Base-by-base conservation (phyloP, 2,113 vertebrate genomes). In the Planiliza haematocheilus region DNA sequence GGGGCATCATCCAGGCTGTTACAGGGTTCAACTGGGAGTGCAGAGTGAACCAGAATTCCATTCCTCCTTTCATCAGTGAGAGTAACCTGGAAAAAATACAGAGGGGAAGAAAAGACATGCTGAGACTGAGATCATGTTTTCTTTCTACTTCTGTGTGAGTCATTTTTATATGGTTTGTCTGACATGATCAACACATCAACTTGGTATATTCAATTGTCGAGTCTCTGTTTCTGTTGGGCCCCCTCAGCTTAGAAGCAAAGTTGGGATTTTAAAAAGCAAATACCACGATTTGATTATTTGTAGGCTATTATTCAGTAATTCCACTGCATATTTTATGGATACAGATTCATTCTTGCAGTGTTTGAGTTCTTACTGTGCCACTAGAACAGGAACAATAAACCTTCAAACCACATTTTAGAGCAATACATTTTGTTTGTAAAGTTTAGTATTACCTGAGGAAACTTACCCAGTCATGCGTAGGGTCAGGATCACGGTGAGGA, bases 1-100 rank as follows among this genome's bases (percentile, higher is more conserved):
- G 96, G 95, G 2, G 95, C 87, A 0, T 70, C 82, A 14, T 94
- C 92, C 56, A 97, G n/a, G 72, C 50, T 57, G 10, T 72, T 81
- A 2, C 93, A 96, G 7, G 96, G 94, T 7, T 70, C 93, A 53
- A 43, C 88, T 53, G 85, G 76, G 81, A 86, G 76, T 74, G 61
- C 82, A 21, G 79, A 95, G 83, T 90, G 94, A 63, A 56, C 91
- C 58, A 14, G 83, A 42, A 93, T 42, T n/a, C 74, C 82, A 10
- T 17, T 72, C 2, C 11, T 24, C n/a, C 46, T 51, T 13, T 82
- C 69, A 17, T 86, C 77, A 30, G 7, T 37, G 11, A 48, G 58
- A 12, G 24, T 1, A 8, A 59, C 63, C 93, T 93, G 60, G 48
- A 18, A 18, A 48, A 10, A 39, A 30, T 30, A 2, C 24, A 30